Evolutionary conservation across 2,113 vertebrate genomes (phyloP), one percentile per base, ranked within the genome.

Genomic region (Hippocampus abdominalis): DNA sequence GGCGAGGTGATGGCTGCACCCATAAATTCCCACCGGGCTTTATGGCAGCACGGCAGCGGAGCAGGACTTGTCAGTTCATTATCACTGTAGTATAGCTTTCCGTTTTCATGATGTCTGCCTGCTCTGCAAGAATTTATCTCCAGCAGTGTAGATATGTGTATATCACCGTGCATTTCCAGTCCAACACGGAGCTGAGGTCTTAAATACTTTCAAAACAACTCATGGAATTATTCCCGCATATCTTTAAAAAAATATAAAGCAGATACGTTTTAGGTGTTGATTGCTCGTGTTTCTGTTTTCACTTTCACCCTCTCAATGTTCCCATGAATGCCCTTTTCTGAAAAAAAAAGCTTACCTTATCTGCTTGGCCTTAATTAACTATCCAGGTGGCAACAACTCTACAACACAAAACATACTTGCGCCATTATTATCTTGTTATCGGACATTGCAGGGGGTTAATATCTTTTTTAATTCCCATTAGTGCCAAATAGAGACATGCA

Each of bases 41-140:
- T 87, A 87, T 84, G 75, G 81, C 65, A 62, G 81, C 68, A 80
- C 81, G 64, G 82, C 61, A 77, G 80, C 73, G 69, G 73, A 76
- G 83, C 71, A 75, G 77, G 70, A 77, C 81, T 78, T 87, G 84
- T 89, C 88, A 85, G 87, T 90, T 90, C 86, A 89, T 91, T 87
- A 90, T 88, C 85, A 83, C 82, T 80, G 84, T 80, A 86, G 79
- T 88, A 82, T 78, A 86, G 82, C 81, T 72, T 84, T 88, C 84
- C 69, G 65, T 82, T 86, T 88, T 86, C 86, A 88, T 81, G 79
- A 86, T 81, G 82, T 76, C 76, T 70, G 56, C 40, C 49, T 63
- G 49, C 62, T 68, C 27, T 36, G 67, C 53, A 1, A 77, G 73
- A 82, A 88, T 88, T 87, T 88, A 89, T 88, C 42, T 78, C 57